phyloP scores from a whole-genome alignment of 2,888 invertebrate species.

The Conus canariensis region DNA sequence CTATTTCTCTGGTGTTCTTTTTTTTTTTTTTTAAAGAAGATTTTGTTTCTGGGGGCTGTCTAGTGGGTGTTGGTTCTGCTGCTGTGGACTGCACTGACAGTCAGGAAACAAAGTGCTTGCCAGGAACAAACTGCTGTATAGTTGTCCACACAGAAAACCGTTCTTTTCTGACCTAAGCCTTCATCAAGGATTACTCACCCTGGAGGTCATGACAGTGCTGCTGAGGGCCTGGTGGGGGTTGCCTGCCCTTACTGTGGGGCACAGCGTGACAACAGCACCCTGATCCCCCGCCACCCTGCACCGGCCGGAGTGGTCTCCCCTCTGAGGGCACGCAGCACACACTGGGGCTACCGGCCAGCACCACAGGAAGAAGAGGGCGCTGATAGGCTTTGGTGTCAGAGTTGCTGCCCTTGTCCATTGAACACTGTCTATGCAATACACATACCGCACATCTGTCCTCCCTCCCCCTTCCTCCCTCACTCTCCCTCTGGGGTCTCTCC shows the following conservation, averaged over 20 bases:
- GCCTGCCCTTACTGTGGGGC: conserved; percentile 15
- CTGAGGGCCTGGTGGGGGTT: not conserved
- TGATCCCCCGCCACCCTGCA: not conserved
- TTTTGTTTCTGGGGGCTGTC: too few relatives aligned
- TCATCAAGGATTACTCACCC: too few relatives aligned
- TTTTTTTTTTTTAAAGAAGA: too few relatives aligned
- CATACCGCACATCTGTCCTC: conserved; percentile 12
- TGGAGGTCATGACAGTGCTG: not conserved
- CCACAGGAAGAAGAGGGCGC: not conserved
- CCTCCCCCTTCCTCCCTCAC: not conserved
- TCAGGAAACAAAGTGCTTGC: too few relatives aligned
- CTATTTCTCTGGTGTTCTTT: too few relatives aligned
- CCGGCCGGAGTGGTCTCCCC: not conserved
- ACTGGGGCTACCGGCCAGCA: conserved; percentile 26
- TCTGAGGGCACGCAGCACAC: not conserved
- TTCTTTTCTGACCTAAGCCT: too few relatives aligned
- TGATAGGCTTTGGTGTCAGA: conserved; percentile 32
- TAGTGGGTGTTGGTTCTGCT: too few relatives aligned
- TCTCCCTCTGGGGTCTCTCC: not conserved
- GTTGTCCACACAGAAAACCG: too few relatives aligned
- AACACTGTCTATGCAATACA: conserved; percentile 1
- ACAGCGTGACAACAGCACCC: conserved; percentile 27
- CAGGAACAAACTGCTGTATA: too few relatives aligned
- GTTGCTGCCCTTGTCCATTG: not conserved
- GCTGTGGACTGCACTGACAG: too few relatives aligned